Evolutionary conservation across 2,113 vertebrate genomes (phyloP).

Genomic region (Gasterosteus nipponicus): DNA sequence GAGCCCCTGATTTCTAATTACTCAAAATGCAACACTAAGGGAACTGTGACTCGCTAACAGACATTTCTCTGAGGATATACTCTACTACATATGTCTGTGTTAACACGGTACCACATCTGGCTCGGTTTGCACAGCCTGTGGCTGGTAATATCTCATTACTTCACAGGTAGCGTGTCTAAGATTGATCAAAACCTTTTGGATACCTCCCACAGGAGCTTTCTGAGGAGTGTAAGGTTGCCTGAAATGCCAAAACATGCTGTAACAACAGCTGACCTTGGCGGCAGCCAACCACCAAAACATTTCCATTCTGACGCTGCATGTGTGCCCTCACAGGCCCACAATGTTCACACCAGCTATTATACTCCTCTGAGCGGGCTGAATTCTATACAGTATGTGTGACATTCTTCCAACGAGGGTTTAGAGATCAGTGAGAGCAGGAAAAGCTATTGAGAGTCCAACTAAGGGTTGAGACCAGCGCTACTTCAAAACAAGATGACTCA

Average conservation of each 20-base stretch:
- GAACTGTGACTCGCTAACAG: constrained; percentile 45
- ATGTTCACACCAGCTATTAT: background rate
- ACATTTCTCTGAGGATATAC: constrained; percentile 55
- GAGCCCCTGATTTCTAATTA: constrained; percentile 39
- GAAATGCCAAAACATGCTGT: constrained; percentile 55
- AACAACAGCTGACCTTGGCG: constrained; percentile 15
- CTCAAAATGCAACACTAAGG: background rate
- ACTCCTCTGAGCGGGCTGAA: background rate
- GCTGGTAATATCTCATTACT: constrained; percentile 40
- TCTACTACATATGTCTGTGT: constrained; percentile 35
- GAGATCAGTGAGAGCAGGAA: constrained; percentile 23
- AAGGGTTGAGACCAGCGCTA: constrained; percentile 6
- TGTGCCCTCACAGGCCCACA: constrained; percentile 4
- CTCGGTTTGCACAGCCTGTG: constrained; percentile 43
- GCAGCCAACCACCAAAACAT: constrained; percentile 17
- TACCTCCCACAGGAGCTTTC: constrained; percentile 25
- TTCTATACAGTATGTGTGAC: background rate
- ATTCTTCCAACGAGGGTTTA: background rate
- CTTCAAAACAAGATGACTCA: constrained; percentile 12
- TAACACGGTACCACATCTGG: constrained; percentile 35
- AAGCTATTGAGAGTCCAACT: background rate
- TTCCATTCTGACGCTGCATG: constrained; percentile 10
- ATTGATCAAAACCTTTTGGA: constrained; percentile 46
- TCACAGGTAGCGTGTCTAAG: constrained; percentile 52
- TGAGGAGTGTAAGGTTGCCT: constrained; percentile 13